phyloP scores from a whole-genome alignment of 2,888 invertebrate species.

The Chaitophorus viminalis region DNA sequence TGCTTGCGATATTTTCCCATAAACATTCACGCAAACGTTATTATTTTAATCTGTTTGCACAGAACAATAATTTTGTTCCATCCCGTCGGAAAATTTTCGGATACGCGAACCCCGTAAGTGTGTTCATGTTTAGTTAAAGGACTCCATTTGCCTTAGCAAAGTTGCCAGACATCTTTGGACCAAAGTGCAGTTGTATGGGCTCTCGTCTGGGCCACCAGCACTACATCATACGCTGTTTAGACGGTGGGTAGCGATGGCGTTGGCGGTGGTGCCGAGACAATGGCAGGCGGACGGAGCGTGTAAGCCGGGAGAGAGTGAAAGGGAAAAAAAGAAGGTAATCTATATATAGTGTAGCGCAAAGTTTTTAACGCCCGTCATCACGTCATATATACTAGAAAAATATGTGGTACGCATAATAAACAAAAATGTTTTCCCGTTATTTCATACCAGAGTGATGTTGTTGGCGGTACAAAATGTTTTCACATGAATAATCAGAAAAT shows the following conservation, averaged over 20 bases:
- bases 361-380: slow-evolving; percentile 55
- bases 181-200: slow-evolving; percentile 15
- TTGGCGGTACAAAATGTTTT: not conserved
- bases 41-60: not conserved
- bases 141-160: slow-evolving; percentile 40
- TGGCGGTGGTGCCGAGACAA: not conserved
- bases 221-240: slow-evolving; percentile 38
- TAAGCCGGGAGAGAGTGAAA: not conserved
- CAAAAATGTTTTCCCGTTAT: slow-evolving; percentile 35
- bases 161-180: slow-evolving; percentile 40
- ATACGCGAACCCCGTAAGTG: not conserved
- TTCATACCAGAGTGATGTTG: not conserved
- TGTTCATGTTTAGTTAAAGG: slow-evolving; percentile 15
- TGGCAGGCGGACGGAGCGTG: not conserved
- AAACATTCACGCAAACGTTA: not conserved
- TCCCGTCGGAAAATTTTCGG: not conserved
- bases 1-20: not conserved
- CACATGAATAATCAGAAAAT: slow-evolving; percentile 33
- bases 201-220: slow-evolving; percentile 20
- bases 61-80: not conserved
- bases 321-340: slow-evolving; percentile 35
- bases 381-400: slow-evolving; percentile 48
- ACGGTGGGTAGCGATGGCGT: not conserved
- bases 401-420: slow-evolving; percentile 43
- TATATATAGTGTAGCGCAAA: slow-evolving; percentile 28